Base-by-base conservation (phyloP, 37 sponge, comb jelly and placozoan species). In the Chondrosia reniformis region DNA sequence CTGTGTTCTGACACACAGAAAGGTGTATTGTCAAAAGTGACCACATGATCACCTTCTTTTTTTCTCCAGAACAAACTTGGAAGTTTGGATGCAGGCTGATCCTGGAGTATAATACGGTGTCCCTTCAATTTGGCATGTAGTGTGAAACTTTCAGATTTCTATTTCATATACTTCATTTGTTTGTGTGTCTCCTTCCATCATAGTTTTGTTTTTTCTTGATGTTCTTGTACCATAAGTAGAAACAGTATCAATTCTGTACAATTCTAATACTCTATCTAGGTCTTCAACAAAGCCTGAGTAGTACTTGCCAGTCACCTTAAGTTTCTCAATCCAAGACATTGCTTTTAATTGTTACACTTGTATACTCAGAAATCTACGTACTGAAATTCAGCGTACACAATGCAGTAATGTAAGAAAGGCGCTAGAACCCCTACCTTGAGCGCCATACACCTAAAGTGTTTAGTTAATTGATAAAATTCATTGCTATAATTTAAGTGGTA, bases 11-110 rank as follows among this genome's bases (percentile, higher is more conserved):
- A 19, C 30, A 79, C 65, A 39, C 6, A 12, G 41, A 79, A 79
- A 39, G 79, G 79, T 31, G 27, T 81, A 3, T 45, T 63, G 25
- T 81, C 36, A 37, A 81, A 81, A 2, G 17, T 66, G 6, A 79
- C 33, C 25, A 40, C n/a, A 3, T 64, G 28, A 3, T 31, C 67
- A 17, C 58, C 79, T 4, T 41, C 46, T 64, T 33, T 63, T 25
- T 79, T 27, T 24, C 13, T 62, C 79, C 45, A 63, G 33, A 63
- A 79, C 15, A 49, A 49, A 49, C 15, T 19, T 19, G 52, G 52
- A 61, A 61, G 17, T 28, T 61, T 61, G 17, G 63, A 22, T 28
- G n/a, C 63, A 12, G 13, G 25, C n/a, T 22, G 25, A 61, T 12
- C 17, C 63, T 61, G n/a, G 27, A 61, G 27, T 61, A 61, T 9